Base-by-base conservation (phyloP, 2,113 vertebrate genomes). In the Mormyrus iriodes region DNA sequence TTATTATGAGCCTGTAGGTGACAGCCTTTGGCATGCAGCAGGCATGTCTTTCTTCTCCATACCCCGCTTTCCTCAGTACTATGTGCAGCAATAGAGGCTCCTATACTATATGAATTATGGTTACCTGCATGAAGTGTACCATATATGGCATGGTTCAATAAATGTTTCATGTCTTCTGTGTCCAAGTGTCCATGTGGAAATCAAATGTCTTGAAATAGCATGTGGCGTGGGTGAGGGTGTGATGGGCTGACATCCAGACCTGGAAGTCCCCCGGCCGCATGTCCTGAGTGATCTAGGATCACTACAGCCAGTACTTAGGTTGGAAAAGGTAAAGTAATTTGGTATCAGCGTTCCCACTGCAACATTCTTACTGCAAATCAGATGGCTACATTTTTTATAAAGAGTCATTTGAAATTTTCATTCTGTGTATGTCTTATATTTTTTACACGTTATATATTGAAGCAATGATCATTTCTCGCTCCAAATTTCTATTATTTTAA, bases 11-110 rank as follows among this genome's bases (percentile, higher is more conserved):
- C 31, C 48, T 39, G 44, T 21, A 35, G 15, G 65, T 88, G 61
- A 76, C 44, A 88, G 87, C 65, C 27, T 52, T 31, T 88, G 53
- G 65, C 61, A 88, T 69, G 44, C 44, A 76, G 15, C 31, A 76
- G 44, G 65, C n/a, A 51, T 65, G 53, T 44, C 27, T 24, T 51
- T 88, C 53, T 87, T 44, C 52, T 55, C 76, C 24, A 35, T 55
- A 42, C 88, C 12, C 44, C 44, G 65, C 35, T 79, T 12, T 48
- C 61, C 31, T 76, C 65, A 35, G 51, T 73, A 79, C 31, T 42
- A 27, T 83, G 27, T 17, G 83, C 44, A 85, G 83, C 48, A 85
- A 85, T 13, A 85, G 48, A 27, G 24, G 44, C 83, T 85, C n/a
- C 83, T n/a, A 85, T 85, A 13, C 21, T 27, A 46, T n/a, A 85